These are phyloP conservation scores for Gymnothorax javanicus DNA, from an alignment of 2,797 vertebrate species.

Conservation along the genomic window DNA sequence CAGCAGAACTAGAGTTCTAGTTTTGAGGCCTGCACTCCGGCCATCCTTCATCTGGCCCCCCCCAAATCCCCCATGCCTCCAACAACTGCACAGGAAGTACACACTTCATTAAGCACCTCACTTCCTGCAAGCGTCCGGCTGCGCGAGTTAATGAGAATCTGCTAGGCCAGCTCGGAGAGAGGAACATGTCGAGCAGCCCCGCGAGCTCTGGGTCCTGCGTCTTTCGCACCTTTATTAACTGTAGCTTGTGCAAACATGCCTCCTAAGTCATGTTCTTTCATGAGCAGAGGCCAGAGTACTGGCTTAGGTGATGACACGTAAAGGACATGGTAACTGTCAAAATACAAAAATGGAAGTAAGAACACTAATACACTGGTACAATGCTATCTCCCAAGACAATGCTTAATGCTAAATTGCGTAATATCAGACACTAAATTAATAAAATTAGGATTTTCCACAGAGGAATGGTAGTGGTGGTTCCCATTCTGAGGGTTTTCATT, in stretches of 20 bases:
- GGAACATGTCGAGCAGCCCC: background rate
- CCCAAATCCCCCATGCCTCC: conserved; percentile 37
- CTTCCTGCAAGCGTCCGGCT: background rate
- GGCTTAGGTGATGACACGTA: background rate
- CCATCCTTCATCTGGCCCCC: no score
- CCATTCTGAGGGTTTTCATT: background rate
- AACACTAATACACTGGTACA: background rate
- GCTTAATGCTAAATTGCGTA: background rate
- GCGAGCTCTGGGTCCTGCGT: background rate
- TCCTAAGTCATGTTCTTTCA: background rate
- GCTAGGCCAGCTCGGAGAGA: background rate
- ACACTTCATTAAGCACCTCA: conserved; percentile 69
- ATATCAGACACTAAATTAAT: background rate
- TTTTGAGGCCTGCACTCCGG: no score
- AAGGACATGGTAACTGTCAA: background rate
- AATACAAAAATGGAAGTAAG: background rate
- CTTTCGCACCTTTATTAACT: background rate
- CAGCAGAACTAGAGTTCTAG: no score
- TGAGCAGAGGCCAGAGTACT: background rate
- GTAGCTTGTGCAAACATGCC: background rate
- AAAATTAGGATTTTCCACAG: background rate
- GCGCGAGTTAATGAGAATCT: background rate
- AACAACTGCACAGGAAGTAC: conserved; percentile 58
- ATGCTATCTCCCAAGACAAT: background rate
- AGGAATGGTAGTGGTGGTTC: background rate